These are phyloP conservation scores for Opisthocomus hoazin DNA, from an alignment of 2,113 vertebrate species.

Conservation along the genomic window DNA sequence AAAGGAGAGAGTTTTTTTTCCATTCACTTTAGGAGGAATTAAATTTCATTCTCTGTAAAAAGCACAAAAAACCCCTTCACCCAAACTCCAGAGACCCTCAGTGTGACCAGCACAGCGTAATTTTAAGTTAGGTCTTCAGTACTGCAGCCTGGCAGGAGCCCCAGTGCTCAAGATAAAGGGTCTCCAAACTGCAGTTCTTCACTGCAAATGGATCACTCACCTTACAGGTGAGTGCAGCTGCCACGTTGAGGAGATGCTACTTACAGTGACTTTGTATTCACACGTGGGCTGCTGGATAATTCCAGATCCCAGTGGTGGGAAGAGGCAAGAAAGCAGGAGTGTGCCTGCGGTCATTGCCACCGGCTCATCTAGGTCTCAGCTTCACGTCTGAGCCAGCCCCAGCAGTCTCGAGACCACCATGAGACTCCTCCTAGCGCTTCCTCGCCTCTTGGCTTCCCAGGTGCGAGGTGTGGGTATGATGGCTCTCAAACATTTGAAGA, in stretches of 20 bases:
- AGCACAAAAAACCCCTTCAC: not conserved
- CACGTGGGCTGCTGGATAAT: not conserved
- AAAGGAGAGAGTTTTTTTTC: not conserved
- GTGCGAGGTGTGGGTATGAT: not conserved
- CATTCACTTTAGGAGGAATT: not conserved
- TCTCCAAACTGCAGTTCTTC: not conserved
- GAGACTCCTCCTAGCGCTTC: not conserved
- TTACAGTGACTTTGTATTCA: not conserved
- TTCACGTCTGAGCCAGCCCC: not conserved
- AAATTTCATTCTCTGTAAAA: not conserved
- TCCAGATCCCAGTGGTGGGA: not conserved
- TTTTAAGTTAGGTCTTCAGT: not conserved
- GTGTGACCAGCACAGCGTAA: not conserved
- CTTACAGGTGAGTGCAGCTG: not conserved
- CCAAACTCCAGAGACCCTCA: not conserved
- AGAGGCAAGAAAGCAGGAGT: not conserved
- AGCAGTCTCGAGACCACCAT: not conserved
- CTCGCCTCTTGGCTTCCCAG: not conserved
- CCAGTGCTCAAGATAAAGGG: not conserved
- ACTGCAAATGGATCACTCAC: fast-evolving
- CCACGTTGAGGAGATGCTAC: not conserved
- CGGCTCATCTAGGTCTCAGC: not conserved
- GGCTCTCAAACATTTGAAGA: not conserved
- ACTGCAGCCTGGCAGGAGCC: not conserved
- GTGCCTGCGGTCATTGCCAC: not conserved